Evolutionary conservation across 2,113 vertebrate species (phyloP), one percentile per base, ranked within the genome.

Genomic region (Herpailurus yagouaroundi): DNA sequence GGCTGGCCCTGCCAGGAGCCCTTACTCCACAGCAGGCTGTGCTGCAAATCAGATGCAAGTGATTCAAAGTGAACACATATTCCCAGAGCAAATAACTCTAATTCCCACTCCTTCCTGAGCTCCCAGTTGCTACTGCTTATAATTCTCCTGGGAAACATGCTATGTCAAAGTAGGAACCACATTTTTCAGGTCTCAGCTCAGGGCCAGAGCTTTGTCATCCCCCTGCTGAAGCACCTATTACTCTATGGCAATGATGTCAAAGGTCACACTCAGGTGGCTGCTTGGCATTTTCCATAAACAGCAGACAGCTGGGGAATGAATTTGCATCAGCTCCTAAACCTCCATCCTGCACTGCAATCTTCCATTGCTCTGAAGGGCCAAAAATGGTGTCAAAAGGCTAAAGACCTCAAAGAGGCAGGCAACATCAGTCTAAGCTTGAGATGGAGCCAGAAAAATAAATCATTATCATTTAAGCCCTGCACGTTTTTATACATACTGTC

Each of bases 391-490:
- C 87, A 85, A 90, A 94, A 94, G 95, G 73, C 73, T 91, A 96
- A 89, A 96, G 63, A 71, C 66, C 94, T 97, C 36, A 64, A 88
- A 93, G 63, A 92, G 27, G 88, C 29, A 3, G 86, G 88, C 73
- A 36, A 41, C 84, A 36, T 64, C 73, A 80, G 84, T 82, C 96
- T 55, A 86, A 94, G 89, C 73, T 94, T 63, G 55, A 97, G 95
- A 89, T 74, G 82, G 79, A 93, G 94, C 57, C 71, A 48, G 66
- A 82, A 91, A 93, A 52, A 96, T 98, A 98, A 98, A 98, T 98
- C 97, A 98, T 97, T 94, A 97, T 95, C 97, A 89, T 94, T 97
- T 98, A 96, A 98, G 85, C 94, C 79, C 77, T 83, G 94, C 86
- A 96, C 74, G 0, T 95, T 97, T 96, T 98, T 86, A 97, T 86